Conservation (phyloP, 2,888 invertebrate species). For the Melinaea menophilus region DNA sequence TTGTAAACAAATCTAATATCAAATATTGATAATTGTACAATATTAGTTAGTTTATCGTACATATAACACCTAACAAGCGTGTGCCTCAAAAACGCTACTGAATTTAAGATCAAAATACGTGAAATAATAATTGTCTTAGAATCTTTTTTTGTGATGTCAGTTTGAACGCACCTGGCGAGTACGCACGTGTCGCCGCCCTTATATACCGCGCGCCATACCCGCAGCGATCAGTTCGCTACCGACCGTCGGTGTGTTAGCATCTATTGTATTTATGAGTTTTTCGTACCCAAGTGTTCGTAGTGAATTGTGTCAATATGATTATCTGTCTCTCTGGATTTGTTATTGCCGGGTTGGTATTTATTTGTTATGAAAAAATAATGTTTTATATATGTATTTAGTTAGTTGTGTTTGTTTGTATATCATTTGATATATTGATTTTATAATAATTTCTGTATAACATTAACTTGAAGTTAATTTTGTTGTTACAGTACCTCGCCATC, state of each 20-base stretch:
- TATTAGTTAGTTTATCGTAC: too few relatives aligned
- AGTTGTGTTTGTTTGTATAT: not conserved
- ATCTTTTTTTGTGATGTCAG: slow-evolving; percentile 3
- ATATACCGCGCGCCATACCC: slow-evolving; percentile 13
- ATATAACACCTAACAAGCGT: too few relatives aligned
- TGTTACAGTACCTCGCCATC: slow-evolving; percentile 62
- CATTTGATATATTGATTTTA: not conserved
- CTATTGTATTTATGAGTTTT: not conserved
- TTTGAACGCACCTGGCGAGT: not conserved
- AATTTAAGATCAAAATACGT: not conserved
- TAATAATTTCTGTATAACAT: not conserved
- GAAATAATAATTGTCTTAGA: not conserved
- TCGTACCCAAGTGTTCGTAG: not conserved
- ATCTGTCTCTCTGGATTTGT: slow-evolving; percentile 75
- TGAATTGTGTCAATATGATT: slow-evolving; percentile 52
- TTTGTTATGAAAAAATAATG: not conserved
- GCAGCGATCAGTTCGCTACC: slow-evolving; percentile 17
- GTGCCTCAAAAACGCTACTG: not conserved
- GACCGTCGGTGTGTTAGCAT: not conserved
- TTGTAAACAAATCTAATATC: too few relatives aligned
- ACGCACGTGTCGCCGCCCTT: slow-evolving; percentile 20
- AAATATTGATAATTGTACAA: too few relatives aligned
- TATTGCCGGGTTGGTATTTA: slow-evolving; percentile 66
- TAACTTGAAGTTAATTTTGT: slow-evolving; percentile 5
- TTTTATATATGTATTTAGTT: not conserved